Percentiles rank a stretch among this genome's conserved stretches.
Conservation (phyloP, 2,888 invertebrate genomes). For the Operophtera brumata region DNA sequence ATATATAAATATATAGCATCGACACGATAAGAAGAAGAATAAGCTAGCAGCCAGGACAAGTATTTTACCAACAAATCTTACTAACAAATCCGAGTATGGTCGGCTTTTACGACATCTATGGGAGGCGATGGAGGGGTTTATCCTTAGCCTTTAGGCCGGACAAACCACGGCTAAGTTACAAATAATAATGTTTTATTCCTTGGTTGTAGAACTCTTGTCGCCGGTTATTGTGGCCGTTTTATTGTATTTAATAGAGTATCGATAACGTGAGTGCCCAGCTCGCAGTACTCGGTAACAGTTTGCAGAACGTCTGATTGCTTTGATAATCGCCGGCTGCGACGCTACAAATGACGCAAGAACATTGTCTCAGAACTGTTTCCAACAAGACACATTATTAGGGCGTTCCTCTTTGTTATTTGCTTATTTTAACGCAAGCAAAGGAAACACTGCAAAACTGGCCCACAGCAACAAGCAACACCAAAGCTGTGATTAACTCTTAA, state of each 20-base stretch:
- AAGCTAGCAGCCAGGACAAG: too few relatives aligned
- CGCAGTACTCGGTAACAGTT: constrained; percentile 49
- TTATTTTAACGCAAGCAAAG: constrained; percentile 18
- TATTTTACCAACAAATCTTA: too few relatives aligned
- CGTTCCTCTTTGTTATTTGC: constrained; percentile 35
- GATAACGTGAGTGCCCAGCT: constrained; percentile 24
- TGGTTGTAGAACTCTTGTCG: too few relatives aligned
- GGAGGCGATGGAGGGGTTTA: too few relatives aligned
- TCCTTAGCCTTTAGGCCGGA: too few relatives aligned
- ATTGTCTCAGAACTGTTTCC: constrained; percentile 51
- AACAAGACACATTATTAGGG: constrained; percentile 45
- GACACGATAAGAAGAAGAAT: too few relatives aligned
- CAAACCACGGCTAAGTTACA: too few relatives aligned
- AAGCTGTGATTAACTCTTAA: background rate
- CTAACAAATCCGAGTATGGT: too few relatives aligned
- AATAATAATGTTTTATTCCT: too few relatives aligned
- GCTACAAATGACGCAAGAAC: constrained; percentile 68
- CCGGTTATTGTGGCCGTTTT: too few relatives aligned
- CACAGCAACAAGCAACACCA: background rate
- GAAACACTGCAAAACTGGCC: background rate
- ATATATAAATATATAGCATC: too few relatives aligned
- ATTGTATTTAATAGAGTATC: constrained; percentile 4
- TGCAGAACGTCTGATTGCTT: constrained; percentile 70
- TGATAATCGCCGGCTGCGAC: constrained; percentile 70
- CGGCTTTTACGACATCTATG: too few relatives aligned